These are phyloP conservation scores for Rhingia rostrata DNA, from an alignment of 2,888 invertebrate species.

Conservation along the genomic window DNA sequence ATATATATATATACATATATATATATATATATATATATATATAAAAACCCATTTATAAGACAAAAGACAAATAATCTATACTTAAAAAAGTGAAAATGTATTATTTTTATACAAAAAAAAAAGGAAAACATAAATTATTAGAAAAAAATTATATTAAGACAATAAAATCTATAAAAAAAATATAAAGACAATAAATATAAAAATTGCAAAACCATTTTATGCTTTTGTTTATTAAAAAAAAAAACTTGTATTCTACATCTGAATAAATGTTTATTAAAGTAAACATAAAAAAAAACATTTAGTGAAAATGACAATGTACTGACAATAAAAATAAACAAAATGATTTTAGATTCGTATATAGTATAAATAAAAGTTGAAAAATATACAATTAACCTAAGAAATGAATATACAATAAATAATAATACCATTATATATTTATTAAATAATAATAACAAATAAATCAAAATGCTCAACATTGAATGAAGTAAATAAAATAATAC, in stretches of 20 bases:
- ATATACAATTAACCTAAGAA: slow-evolving; percentile 58
- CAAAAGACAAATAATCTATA: slow-evolving; percentile 59
- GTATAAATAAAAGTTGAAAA: slow-evolving; percentile 35
- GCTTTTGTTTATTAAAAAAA: slow-evolving; percentile 41
- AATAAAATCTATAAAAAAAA: slow-evolving; percentile 1
- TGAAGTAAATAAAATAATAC: slow-evolving; percentile 35
- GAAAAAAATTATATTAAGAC: slow-evolving; percentile 24
- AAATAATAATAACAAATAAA: slow-evolving; percentile 6
- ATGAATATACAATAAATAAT: slow-evolving; percentile 45
- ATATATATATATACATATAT: slow-evolving; percentile 49
- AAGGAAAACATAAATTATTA: slow-evolving; percentile 33
- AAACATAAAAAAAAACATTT: slow-evolving; percentile 9
- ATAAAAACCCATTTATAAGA: slow-evolving; percentile 52
- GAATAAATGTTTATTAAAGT: slow-evolving; percentile 28
- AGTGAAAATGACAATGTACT: slow-evolving; percentile 64
- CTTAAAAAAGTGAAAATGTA: slow-evolving; percentile 46
- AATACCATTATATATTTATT: not conserved
- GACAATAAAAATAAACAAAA: slow-evolving; percentile 54
- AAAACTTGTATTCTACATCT: slow-evolving; percentile 11
- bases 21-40: slow-evolving; percentile 49
- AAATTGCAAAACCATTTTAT: slow-evolving; percentile 33
- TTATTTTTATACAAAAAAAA: slow-evolving; percentile 66
- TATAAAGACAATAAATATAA: slow-evolving; percentile 15
- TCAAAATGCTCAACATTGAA: slow-evolving; percentile 25
- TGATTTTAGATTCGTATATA: slow-evolving; percentile 64